Evolutionary conservation across 2,888 invertebrate species (phyloP).

Genomic region (Apamea monoglypha): DNA sequence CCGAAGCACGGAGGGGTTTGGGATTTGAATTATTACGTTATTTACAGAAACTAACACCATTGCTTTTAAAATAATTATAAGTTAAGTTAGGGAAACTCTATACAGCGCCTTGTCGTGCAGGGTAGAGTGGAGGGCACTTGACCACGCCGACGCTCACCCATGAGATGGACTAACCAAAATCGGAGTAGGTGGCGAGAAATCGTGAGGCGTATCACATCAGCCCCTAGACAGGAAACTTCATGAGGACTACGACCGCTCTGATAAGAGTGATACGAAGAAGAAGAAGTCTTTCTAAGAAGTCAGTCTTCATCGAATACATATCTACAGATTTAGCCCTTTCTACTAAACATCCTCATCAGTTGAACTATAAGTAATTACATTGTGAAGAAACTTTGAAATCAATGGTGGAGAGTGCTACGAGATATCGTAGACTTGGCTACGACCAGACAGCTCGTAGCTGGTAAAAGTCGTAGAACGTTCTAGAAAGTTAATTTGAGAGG

Average conservation of each 20-base stretch:
- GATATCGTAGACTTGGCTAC: background rate
- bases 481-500: background rate
- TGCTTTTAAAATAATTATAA: background rate
- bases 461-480: background rate
- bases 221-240: too few species aligned
- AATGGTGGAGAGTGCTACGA: background rate
- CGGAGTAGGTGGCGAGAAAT: too few species aligned
- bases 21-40: background rate
- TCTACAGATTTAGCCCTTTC: background rate
- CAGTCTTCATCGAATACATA: background rate
- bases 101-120: too few species aligned
- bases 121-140: too few species aligned
- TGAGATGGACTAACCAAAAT: too few species aligned
- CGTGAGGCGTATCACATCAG: too few species aligned
- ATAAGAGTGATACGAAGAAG: too few species aligned
- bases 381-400: background rate
- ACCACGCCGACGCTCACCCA: too few species aligned
- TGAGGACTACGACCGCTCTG: too few species aligned
- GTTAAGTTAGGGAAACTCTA: too few species aligned
- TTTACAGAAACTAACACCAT: background rate
- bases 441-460: background rate
- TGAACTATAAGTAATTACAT: background rate
- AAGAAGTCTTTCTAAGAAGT: background rate
- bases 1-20: background rate
- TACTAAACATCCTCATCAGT: background rate